Conservation (phyloP, 2,113 vertebrate species). For the Aepyceros melampus region DNA sequence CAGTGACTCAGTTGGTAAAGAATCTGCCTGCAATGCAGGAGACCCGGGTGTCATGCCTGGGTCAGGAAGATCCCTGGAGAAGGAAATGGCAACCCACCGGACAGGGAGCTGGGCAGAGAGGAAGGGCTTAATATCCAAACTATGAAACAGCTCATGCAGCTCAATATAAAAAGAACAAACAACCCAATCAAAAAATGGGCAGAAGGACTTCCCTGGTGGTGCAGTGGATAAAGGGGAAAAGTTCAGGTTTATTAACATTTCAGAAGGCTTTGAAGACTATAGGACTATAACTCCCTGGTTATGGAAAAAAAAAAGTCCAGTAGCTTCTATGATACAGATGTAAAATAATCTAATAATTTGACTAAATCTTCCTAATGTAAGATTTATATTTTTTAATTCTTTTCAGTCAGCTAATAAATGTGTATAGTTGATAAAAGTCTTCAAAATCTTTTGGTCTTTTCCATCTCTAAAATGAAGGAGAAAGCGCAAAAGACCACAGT, state of each 20-base stretch:
- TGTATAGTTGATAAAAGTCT: neutral
- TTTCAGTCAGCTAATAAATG: neutral
- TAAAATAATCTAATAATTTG: neutral
- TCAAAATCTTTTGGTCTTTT: slow-evolving; percentile 16
- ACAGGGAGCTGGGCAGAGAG: neutral
- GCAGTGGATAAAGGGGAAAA: neutral
- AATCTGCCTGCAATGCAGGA: neutral
- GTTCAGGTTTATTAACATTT: slow-evolving; percentile 1
- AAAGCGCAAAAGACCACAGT: neutral
- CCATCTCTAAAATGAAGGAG: neutral
- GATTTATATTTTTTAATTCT: neutral
- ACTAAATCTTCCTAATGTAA: neutral
- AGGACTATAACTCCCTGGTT: neutral
- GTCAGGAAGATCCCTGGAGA: neutral
- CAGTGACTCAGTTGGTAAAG: neutral
- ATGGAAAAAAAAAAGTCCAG: neutral
- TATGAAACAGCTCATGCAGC: neutral
- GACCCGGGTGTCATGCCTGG: neutral
- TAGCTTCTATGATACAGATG: neutral
- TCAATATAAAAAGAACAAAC: neutral
- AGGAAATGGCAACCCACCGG: neutral
- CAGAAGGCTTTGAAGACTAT: neutral
- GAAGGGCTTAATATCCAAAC: neutral
- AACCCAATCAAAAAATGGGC: neutral
- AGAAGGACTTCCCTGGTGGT: neutral